Base-by-base conservation (phyloP, 2,797 vertebrate species). In the Eulemur coronatus region DNA sequence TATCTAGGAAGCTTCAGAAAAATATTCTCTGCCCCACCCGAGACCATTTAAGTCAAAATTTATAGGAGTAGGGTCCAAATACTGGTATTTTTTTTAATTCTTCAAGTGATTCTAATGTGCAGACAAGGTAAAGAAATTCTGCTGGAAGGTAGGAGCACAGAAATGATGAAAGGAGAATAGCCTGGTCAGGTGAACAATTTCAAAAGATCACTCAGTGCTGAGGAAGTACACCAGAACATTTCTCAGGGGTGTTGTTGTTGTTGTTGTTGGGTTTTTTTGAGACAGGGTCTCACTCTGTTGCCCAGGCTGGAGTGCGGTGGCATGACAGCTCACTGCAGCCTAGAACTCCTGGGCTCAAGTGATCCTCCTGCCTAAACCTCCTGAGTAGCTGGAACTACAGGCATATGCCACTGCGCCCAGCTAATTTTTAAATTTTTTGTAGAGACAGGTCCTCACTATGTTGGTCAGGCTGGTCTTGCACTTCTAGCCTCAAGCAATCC, bases 111-210 rank as follows among this genome's bases (percentile, higher is more conserved):
- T 88, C 61, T 85, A 88, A 67, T 24, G 26, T 75, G 22, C 26
- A 88, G 24, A 63, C 97, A 75, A 75, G 46, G n/a, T 90, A 90
- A 88, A 81, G 59, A 94, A 96, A 84, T 84, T 57, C 35, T 92
- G 15, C 57, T 72, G 14, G 35, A 72, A 38, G 30, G 17, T 61
- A 17, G 30, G 84, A 14, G 11, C 41, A 75, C 33, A 84, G 63
- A 93, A 96, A 70, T 82, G 38, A 81, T 52, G 48, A 73, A 90
- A 67, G 79, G 57, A 75, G 52, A 93, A 28, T 78, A 63, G 18
- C 28, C 69, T 63, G 17, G 24, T 89, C n/a, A 88, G 14, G 72
- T 85, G 59, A 96, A 59, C 35, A 35, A 78, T 75, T 91, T 80
- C 9, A 2, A 78, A 73, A 67, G 70, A 69, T 15, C 22, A 8